Percentiles rank a stretch among this genome's conserved stretches.
Conservation (phyloP, 2,113 vertebrate species). For the Nestor notabilis region DNA sequence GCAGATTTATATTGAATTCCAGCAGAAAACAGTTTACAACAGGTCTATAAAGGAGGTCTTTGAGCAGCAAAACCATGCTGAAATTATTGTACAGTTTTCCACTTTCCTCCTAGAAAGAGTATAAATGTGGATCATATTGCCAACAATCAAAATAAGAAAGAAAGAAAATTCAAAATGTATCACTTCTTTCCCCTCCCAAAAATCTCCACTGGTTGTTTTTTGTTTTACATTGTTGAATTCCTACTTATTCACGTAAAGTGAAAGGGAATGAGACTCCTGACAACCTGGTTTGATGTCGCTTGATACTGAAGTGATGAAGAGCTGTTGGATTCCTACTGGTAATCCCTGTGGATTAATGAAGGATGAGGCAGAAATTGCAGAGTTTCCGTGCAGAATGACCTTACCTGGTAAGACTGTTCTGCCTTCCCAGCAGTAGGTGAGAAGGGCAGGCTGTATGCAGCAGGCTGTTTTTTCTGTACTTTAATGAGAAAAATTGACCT, state of each 20-base stretch:
- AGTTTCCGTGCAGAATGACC: constrained; percentile 47
- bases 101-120: background rate
- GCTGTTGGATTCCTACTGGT: constrained; percentile 15
- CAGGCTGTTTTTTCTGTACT: background rate
- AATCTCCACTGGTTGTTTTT: background rate
- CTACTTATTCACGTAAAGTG: background rate
- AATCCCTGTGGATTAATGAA: constrained; percentile 69
- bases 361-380: constrained; percentile 44
- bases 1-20: background rate
- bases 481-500: constrained; percentile 77
- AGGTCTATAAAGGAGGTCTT: background rate
- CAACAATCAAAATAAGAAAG: background rate
- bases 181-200: background rate
- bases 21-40: background rate
- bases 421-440: constrained; percentile 60
- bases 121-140: background rate
- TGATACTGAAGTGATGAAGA: background rate
- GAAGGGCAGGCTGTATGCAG: constrained; percentile 7
- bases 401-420: constrained; percentile 58
- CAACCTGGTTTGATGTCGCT: background rate
- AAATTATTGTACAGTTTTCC: background rate
- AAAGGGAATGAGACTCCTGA: background rate
- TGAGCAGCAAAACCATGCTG: background rate
- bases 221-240: background rate
- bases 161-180: background rate